A percentile compares a stretch with the other conserved stretches of the same genome.
Evolutionary conservation across 2,797 vertebrate species (phyloP).

Genomic region (Acanthurus tractus): DNA sequence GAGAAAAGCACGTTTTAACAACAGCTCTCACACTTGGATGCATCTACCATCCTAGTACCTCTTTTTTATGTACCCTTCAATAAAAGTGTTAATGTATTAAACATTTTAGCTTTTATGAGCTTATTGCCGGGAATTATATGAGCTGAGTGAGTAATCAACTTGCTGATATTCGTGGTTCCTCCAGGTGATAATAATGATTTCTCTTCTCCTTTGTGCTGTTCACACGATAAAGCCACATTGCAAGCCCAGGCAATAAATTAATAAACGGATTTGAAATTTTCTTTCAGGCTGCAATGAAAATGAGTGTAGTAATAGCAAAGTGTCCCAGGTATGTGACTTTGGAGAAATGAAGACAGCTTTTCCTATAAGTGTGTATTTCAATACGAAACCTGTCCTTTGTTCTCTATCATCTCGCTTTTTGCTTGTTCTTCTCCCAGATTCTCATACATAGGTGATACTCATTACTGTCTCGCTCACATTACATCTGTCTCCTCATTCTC

Average conservation of each 20-base stretch:
- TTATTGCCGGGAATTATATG: slow-evolving; percentile 6
- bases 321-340: slow-evolving; percentile 11
- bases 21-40: slow-evolving; percentile 11
- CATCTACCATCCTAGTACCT: background rate
- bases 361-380: slow-evolving; percentile 22
- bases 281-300: slow-evolving; percentile 9
- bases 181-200: slow-evolving; percentile 17
- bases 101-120: background rate
- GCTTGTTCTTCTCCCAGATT: background rate
- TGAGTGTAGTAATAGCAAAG: background rate
- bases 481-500: background rate
- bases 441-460: slow-evolving; percentile 10
- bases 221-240: background rate
- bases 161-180: background rate
- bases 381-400: slow-evolving; percentile 11
- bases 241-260: background rate
- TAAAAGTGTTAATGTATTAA: slow-evolving; percentile 12
- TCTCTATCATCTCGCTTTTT: slow-evolving; percentile 24
- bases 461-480: slow-evolving; percentile 14
- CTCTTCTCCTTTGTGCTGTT: slow-evolving; percentile 1
- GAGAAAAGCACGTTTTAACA: slow-evolving; percentile 16
- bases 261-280: slow-evolving; percentile 1
- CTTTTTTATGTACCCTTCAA: slow-evolving; percentile 10
- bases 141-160: slow-evolving; percentile 8
- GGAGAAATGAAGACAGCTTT: slow-evolving; percentile 21